Evolutionary conservation across 2,113 vertebrate species (phyloP).

Genomic region (Atrichornis clamosus): DNA sequence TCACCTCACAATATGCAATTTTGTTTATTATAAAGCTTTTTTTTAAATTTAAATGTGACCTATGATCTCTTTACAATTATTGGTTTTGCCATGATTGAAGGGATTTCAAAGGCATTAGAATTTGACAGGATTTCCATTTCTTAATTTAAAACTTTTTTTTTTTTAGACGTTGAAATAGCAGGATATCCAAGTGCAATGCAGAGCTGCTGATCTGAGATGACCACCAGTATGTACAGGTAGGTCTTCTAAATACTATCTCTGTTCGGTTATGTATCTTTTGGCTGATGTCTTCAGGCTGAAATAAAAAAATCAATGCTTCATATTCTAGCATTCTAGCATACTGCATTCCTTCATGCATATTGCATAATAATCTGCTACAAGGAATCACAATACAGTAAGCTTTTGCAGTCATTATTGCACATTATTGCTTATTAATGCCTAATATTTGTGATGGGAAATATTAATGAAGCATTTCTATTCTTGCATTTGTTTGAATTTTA

Average conservation of each 20-base stretch:
- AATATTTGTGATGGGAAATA: neutral
- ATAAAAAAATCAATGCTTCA: neutral
- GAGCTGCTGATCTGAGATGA: neutral
- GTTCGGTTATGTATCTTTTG: neutral
- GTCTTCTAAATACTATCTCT: neutral
- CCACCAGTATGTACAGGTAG: neutral
- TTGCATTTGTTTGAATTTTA: neutral
- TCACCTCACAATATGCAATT: neutral
- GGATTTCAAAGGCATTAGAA: neutral
- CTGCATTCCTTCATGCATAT: neutral
- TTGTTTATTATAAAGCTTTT: neutral
- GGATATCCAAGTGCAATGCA: neutral
- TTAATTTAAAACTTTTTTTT: neutral
- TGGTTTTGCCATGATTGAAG: neutral
- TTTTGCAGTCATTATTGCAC: neutral
- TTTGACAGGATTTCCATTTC: neutral
- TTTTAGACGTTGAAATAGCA: neutral
- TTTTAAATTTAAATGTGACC: neutral
- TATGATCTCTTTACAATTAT: neutral
- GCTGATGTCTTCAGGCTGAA: neutral
- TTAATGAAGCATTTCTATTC: neutral
- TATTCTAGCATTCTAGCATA: neutral
- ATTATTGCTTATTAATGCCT: neutral
- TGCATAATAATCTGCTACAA: neutral
- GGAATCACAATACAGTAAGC: neutral